Percentiles rank a stretch among this genome's conserved stretches.
Conservation (phyloP, 2,113 vertebrate genomes). For the Rhynchomys soricoides region DNA sequence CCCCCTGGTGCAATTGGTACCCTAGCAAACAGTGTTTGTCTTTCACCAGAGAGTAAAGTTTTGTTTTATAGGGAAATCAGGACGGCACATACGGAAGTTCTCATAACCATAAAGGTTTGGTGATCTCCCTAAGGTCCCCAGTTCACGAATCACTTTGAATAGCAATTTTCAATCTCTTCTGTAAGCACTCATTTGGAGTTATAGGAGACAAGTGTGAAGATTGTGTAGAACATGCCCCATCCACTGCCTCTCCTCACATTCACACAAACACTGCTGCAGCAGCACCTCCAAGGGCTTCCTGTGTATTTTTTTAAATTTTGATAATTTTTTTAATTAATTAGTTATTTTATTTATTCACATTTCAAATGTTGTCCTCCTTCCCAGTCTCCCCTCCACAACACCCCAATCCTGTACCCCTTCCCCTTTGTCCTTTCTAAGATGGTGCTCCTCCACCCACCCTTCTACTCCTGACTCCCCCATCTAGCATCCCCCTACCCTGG, state of each 20-base stretch:
- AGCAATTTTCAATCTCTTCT: not conserved
- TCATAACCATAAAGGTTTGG: not conserved
- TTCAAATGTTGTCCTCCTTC: too few relatives aligned
- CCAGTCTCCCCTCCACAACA: too few relatives aligned
- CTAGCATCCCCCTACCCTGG: too few relatives aligned
- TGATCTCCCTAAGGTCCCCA: not conserved
- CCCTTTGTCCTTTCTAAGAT: too few relatives aligned
- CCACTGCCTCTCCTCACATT: not conserved
- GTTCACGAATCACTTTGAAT: not conserved
- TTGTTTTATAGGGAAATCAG: not conserved
- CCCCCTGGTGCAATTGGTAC: too few relatives aligned
- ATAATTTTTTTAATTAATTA: too few relatives aligned
- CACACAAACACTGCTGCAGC: not conserved
- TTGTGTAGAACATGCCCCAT: fast-evolving
- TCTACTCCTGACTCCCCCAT: too few relatives aligned
- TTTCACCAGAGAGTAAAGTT: not conserved
- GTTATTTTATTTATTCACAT: too few relatives aligned
- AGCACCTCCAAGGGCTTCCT: too few relatives aligned
- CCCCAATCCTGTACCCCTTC: too few relatives aligned
- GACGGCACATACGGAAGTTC: not conserved
- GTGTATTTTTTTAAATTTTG: too few relatives aligned
- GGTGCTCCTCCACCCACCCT: too few relatives aligned
- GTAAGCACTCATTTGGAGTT: not conserved
- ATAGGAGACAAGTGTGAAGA: not conserved
- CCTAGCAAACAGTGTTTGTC: not conserved